phyloP scores from a whole-genome alignment of 2,888 invertebrate species.

The Dryobota labecula region DNA sequence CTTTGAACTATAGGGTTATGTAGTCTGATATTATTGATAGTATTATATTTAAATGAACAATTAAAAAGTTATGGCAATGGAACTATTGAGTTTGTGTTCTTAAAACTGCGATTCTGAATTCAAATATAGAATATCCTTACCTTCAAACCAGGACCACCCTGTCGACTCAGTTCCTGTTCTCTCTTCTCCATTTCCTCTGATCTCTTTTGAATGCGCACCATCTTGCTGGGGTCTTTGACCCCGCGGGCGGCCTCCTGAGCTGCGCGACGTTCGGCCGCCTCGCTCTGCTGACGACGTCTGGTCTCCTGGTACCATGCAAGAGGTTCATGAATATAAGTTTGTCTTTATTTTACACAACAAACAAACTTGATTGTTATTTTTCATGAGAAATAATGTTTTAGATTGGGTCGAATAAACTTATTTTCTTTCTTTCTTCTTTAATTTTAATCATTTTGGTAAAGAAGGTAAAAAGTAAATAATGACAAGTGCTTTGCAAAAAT shows the following conservation, averaged over 20 bases:
- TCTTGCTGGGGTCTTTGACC: constrained; percentile 91
- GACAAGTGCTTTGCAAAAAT: neutral
- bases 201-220: constrained; percentile 91
- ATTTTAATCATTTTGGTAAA: neutral
- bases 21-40: too few relatives aligned
- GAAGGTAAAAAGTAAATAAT: neutral
- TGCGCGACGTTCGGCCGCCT: constrained; percentile 92
- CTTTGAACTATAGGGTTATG: too few relatives aligned
- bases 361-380: neutral
- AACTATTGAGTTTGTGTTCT: neutral
- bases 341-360: neutral
- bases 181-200: constrained; percentile 90
- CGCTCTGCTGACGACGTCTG: constrained; percentile 91
- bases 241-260: constrained; percentile 91
- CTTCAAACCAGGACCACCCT: constrained; percentile 83
- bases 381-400: neutral
- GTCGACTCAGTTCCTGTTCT: constrained; percentile 87
- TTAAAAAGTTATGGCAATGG: too few relatives aligned
- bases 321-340: neutral
- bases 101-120: neutral
- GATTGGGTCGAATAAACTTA: neutral
- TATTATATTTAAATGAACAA: too few relatives aligned
- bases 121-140: constrained; percentile 65
- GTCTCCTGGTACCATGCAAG: constrained; percentile 87
- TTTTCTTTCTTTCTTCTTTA: neutral